Conservation (phyloP, 2,888 invertebrate species). For the Chaetoderma sp. region DNA sequence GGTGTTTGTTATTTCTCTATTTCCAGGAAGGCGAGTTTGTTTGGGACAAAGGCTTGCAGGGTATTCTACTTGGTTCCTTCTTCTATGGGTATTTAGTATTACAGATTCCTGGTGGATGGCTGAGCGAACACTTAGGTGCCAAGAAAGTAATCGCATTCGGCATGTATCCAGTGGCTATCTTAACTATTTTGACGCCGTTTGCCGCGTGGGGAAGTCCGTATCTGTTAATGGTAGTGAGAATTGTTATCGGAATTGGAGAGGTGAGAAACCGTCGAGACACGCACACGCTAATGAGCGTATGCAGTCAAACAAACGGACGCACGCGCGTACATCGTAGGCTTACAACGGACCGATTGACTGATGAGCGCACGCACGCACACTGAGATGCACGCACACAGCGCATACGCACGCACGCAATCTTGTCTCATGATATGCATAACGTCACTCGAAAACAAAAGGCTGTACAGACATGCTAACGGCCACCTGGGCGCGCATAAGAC, state of each 20-base stretch:
- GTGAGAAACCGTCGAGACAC: slow-evolving; percentile 42
- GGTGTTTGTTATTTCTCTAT: slow-evolving; percentile 3
- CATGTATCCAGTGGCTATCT: slow-evolving; percentile 43
- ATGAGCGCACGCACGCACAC: too few relatives aligned
- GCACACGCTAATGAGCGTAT: too few relatives aligned
- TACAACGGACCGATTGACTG: too few relatives aligned
- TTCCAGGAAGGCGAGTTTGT: slow-evolving; percentile 68
- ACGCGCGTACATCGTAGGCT: too few relatives aligned
- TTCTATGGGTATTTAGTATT: slow-evolving; percentile 72
- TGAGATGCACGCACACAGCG: too few relatives aligned
- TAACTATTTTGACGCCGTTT: slow-evolving; percentile 45
- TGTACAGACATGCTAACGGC: too few relatives aligned
- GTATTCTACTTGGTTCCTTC: slow-evolving; percentile 73
- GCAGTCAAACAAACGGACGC: too few relatives aligned
- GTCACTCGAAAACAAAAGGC: too few relatives aligned
- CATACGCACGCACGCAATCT: too few relatives aligned
- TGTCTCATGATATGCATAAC: too few relatives aligned
- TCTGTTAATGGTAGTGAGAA: slow-evolving; percentile 45
- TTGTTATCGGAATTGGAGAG: slow-evolving; percentile 47
- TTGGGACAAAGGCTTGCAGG: slow-evolving; percentile 73
- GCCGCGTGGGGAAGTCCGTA: slow-evolving; percentile 41
- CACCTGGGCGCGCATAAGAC: too few relatives aligned
- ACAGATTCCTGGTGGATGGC: slow-evolving; percentile 61
- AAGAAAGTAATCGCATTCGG: slow-evolving; percentile 56
- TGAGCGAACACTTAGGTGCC: slow-evolving; percentile 49